These are phyloP conservation scores for Lamellibrachia luymesi DNA, from an alignment of 1,140 invertebrate species.

Conservation along the genomic window DNA sequence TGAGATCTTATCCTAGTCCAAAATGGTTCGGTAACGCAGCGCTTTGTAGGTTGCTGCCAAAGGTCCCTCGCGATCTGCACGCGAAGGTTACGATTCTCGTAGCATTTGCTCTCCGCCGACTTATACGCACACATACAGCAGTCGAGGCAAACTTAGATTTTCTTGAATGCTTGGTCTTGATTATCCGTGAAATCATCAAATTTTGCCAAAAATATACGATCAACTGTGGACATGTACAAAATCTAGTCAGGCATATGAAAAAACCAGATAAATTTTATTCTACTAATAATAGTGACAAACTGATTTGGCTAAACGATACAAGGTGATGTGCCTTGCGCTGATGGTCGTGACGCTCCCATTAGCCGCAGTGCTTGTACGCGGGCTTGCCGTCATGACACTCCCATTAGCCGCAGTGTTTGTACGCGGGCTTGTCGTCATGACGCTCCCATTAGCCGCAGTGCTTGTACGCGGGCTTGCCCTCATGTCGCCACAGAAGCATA, in stretches of 20 bases:
- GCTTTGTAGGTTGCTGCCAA: not conserved
- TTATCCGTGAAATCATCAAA: not conserved
- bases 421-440: not conserved
- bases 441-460: not conserved
- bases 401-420: not conserved
- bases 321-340: not conserved
- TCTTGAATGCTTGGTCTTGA: not conserved
- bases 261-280: not conserved
- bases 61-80: not conserved
- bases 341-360: not conserved
- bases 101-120: not conserved
- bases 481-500: not conserved
- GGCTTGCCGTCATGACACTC: not conserved
- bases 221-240: no score
- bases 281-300: not conserved
- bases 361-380: not conserved
- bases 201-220: not conserved
- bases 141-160: not conserved
- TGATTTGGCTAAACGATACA: not conserved
- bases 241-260: no score
- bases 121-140: not conserved
- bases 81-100: not conserved
- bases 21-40: not conserved
- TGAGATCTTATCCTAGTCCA: not conserved
- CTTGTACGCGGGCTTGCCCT: not conserved